A percentile compares a stretch with the other conserved stretches of the same genome.
phyloP scores from a whole-genome alignment of 1,140 invertebrate genomes.

The Panagrolaimus sp. region DNA sequence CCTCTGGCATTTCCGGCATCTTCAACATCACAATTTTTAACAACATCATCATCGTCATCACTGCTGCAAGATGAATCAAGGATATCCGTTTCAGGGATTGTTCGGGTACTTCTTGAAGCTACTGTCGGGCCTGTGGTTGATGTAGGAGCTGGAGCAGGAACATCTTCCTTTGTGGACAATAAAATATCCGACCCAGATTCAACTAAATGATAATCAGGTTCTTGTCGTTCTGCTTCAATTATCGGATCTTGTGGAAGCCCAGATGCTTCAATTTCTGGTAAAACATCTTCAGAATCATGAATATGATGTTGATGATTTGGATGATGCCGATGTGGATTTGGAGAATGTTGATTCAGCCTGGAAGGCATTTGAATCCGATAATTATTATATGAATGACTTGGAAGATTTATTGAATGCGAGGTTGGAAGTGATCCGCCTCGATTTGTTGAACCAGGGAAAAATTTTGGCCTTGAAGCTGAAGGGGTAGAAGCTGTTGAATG shows the following conservation, averaged over 20 bases:
- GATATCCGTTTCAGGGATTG: conserved; percentile 31
- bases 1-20: conserved; percentile 8
- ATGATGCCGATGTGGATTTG: no score
- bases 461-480: neutral
- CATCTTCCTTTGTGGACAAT: neutral
- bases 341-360: neutral
- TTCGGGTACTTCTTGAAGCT: neutral
- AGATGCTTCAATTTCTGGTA: neutral
- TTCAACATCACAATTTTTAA: conserved; percentile 28
- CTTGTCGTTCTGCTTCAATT: neutral
- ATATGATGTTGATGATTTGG: neutral
- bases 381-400: neutral
- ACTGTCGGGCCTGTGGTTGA: neutral
- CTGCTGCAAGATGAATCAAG: conserved; percentile 31
- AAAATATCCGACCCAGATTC: neutral
- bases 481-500: neutral
- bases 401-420: neutral
- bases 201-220: conserved; percentile 11
- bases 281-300: neutral
- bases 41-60: conserved; percentile 26
- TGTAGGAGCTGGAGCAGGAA: neutral
- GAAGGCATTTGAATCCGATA: neutral
- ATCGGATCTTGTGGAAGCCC: neutral
- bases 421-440: neutral
- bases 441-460: neutral